These are phyloP conservation scores for Columba guinea DNA, from an alignment of 2,797 vertebrate genomes.

Conservation along the genomic window DNA sequence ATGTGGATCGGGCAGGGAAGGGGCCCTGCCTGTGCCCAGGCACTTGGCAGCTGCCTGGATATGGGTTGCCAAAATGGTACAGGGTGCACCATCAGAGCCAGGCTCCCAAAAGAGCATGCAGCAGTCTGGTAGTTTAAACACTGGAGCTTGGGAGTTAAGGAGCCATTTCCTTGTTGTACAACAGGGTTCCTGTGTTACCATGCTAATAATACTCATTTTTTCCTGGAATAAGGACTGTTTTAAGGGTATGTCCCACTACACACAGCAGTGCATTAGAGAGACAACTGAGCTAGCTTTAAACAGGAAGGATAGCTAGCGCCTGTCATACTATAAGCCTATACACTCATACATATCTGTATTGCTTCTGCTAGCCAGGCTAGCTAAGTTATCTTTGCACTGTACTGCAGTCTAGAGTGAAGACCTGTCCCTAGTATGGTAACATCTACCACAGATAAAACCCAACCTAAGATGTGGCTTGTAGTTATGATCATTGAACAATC, in stretches of 20 bases:
- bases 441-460: neutral
- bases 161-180: neutral
- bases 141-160: neutral
- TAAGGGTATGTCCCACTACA: neutral
- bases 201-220: neutral
- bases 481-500: neutral
- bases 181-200: neutral
- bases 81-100: neutral
- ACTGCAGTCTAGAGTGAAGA: neutral
- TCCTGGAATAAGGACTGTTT: neutral
- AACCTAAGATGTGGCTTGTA: neutral
- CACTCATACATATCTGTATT: neutral
- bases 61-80: neutral
- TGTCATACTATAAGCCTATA: neutral
- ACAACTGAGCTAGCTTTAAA: neutral
- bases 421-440: neutral
- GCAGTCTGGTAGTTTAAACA: neutral
- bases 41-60: neutral
- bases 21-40: neutral
- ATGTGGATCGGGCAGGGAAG: neutral
- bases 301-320: neutral
- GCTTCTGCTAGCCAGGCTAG: neutral
- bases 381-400: neutral
- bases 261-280: neutral
- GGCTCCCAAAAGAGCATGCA: accelerated